Evolutionary conservation across 2,888 invertebrate genomes (phyloP).

Genomic region (Trypoxylon attenuatum): DNA sequence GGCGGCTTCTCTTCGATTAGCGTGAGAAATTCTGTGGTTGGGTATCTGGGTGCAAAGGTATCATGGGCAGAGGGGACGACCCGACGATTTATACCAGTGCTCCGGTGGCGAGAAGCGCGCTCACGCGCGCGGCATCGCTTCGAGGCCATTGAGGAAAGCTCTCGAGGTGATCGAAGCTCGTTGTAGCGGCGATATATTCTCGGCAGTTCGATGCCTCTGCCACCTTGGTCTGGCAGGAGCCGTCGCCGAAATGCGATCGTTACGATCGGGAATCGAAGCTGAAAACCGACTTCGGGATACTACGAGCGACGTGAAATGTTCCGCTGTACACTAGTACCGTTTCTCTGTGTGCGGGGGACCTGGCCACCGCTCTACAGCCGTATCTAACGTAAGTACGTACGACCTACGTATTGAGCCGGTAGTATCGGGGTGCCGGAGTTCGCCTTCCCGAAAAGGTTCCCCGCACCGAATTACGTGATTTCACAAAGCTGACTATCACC

Average conservation of each 20-base stretch:
- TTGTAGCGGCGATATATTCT: conserved; percentile 50
- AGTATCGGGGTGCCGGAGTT: conserved; percentile 21
- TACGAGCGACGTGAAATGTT: conserved; percentile 19
- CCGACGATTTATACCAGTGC: conserved; percentile 46
- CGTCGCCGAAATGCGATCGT: conserved; percentile 49
- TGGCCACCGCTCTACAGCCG: background rate
- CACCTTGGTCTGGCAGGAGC: conserved; percentile 2
- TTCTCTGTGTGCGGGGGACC: background rate
- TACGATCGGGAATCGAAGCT: conserved; percentile 45
- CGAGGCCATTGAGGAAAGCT: conserved; percentile 51
- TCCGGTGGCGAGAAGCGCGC: conserved; percentile 23
- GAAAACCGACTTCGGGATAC: conserved; percentile 37
- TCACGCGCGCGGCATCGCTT: conserved; percentile 26
- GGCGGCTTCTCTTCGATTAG: conserved; percentile 15
- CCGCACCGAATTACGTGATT: conserved; percentile 46
- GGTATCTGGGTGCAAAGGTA: conserved; percentile 1
- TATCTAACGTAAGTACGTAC: background rate
- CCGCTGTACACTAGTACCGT: background rate
- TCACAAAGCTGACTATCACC: conserved; percentile 40
- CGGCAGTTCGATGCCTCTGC: conserved; percentile 34
- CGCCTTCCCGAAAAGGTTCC: conserved; percentile 31
- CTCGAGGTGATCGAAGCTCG: conserved; percentile 54
- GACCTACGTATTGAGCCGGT: conserved; percentile 8
- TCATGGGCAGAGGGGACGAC: conserved; percentile 7
- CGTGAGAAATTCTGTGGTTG: conserved; percentile 18